Base-by-base conservation (phyloP, 2,888 invertebrate genomes). In the Lepidonotus clava region DNA sequence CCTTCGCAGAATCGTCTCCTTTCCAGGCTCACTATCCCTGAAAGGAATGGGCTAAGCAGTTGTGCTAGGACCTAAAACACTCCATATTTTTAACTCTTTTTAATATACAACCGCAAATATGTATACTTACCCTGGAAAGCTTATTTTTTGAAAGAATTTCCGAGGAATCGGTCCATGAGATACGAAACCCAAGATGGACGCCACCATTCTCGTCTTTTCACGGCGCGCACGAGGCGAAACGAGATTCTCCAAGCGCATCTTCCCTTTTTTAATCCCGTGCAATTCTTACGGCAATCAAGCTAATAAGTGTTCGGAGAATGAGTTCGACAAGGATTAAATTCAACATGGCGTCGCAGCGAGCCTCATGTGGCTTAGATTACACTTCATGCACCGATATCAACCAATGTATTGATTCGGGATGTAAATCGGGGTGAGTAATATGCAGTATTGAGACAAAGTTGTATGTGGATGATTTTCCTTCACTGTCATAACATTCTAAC, bases 331-430 rank as follows among this genome's bases (percentile, higher is more conserved):
- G n/a, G n/a, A n/a, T n/a, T n/a, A n/a, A n/a, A n/a, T n/a, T 21
- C 11, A 66, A 66, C 11, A 80, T 80, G 85, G 85, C 76, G 51
- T 21, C 51, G n/a, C 46, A 87, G 18, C 91, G 92, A 88, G 90
- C 92, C 38, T 93, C 93, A 84, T 93, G 93, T 89, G 93, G 93
- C 38, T 87, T 92, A 87, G 93, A 93, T 88, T 91, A 92, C 86
- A 91, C 92, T 84, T 92, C 92, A 85, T 90, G 91, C 86, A 92
- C 92, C 8, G 93, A 93, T 85, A 91, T 93, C 28, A 92, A 91
- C 87, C 90, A 90, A 14, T 90, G 91, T 24, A 88, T 93, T 24
- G 92, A 93, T 85, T 89, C 90, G 40, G 90, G 92, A 32, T 91
- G 92, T 85, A 92, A 92, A 91, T 90, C 92, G 14, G 93, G 93